A percentile compares a stretch with the other conserved stretches of the same genome.
Conservation (phyloP, 2,797 vertebrate species). For the Microhierax caerulescens region DNA sequence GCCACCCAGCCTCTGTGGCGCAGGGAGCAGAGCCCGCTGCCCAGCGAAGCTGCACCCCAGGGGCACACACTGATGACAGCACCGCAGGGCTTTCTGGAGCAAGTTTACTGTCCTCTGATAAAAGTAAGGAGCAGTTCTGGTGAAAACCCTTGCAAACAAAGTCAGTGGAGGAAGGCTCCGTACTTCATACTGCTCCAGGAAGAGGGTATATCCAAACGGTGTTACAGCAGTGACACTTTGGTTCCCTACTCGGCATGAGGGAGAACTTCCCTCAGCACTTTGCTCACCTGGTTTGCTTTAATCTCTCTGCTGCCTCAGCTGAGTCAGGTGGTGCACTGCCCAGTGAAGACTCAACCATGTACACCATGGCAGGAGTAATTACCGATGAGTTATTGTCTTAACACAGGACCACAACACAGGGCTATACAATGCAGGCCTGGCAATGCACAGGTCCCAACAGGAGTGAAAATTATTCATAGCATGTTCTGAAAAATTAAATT, state of each 20-base stretch:
- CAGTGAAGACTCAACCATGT: neutral
- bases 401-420: accelerated
- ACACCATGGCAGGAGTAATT: neutral
- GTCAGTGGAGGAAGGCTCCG: no score
- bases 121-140: neutral
- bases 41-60: neutral
- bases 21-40: neutral
- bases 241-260: neutral
- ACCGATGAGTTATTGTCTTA: neutral
- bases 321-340: neutral
- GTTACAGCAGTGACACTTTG: neutral
- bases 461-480: neutral
- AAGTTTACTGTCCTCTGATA: neutral
- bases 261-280: neutral
- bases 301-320: accelerated
- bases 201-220: neutral
- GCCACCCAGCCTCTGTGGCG: neutral
- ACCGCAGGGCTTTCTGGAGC: neutral
- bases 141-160: neutral
- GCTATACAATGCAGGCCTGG: neutral
- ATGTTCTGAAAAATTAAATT: neutral
- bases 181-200: neutral
- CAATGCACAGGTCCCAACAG: neutral
- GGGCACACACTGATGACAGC: accelerated
- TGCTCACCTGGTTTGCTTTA: neutral